Conservation (phyloP, 1,140 invertebrate genomes). For the Pararge aegeria region DNA sequence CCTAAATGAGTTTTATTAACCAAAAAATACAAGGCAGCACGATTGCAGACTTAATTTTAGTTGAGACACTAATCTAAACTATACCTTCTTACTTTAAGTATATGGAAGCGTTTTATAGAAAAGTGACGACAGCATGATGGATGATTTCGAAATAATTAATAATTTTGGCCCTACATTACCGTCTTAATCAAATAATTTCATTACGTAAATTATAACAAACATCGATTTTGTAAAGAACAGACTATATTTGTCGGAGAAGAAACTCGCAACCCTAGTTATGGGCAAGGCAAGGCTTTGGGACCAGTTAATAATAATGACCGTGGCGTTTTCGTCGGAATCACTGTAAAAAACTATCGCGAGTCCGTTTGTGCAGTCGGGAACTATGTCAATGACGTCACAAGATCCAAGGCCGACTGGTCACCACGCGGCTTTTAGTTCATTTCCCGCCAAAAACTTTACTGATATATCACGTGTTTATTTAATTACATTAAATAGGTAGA, state of each 20-base stretch:
- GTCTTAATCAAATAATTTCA: too few relatives aligned
- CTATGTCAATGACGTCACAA: conserved; percentile 72
- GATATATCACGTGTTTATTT: conserved; percentile 39
- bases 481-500: conserved; percentile 1
- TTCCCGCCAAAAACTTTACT: conserved; percentile 65
- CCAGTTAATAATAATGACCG: conserved; percentile 29
- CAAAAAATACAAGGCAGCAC: too few relatives aligned
- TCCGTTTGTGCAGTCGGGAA: conserved; percentile 42
- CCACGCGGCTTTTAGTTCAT: conserved; percentile 34
- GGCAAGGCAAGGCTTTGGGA: conserved; percentile 15
- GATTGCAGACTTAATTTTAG: too few relatives aligned
- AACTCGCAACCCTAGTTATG: not conserved
- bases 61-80: too few relatives aligned
- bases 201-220: too few relatives aligned
- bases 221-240: too few relatives aligned
- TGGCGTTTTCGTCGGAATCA: conserved; percentile 30
- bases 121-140: too few relatives aligned
- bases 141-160: too few relatives aligned
- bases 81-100: too few relatives aligned
- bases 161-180: too few relatives aligned
- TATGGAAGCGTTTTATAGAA: too few relatives aligned
- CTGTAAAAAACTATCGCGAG: conserved; percentile 30
- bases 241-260: not conserved
- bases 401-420: conserved; percentile 62
- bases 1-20: too few relatives aligned